Evolutionary conservation across 2,797 vertebrate species (phyloP), one percentile per base, ranked within the genome.

Genomic region (Tarsius wallacei): DNA sequence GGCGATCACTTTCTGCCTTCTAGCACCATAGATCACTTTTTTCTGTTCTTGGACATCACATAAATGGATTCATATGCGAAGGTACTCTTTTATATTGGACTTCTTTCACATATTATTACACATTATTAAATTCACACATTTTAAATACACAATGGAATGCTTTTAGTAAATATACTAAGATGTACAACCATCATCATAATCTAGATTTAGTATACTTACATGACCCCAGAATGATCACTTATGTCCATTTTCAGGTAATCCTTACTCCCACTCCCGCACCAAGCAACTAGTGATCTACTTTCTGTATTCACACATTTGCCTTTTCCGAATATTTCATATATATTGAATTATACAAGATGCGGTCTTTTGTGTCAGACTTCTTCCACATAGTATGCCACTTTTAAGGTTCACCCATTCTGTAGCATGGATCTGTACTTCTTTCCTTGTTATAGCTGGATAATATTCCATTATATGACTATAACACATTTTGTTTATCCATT

Each of bases 161-260:
- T 94, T 91, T 80, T 33, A 71, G n/a, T 61, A 53, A 93, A 26
- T 70, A 28, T 90, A 13, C 26, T 16, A 53, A 74, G 5, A 57
- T 85, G 26, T 88, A 36, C n/a, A 76, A 64, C 15, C 15, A 74
- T 66, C 33, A 31, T 59, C 14, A 57, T 70, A 36, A 87, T 87
- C 22, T 7, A 64, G 42, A 74, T 76, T 94, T 66, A 87, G 63
- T 78, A 80, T 73, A 87, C 57, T 51, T 86, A 76, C 47, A 86
- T 77, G 13, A 87, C 4, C 57, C 28, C 28, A 78, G 36, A 87
- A 64, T 81, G 36, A 61, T 36, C 15, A 11, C 26, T 36, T 12
- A 57, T 61, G 31, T 26, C 66, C 51, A 63, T 66, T 78, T 83
- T 93, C 2, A 7, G n/a, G 14, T 49, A 33, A 82, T 57, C 22